A percentile compares a stretch with the other conserved stretches of the same genome.
These are phyloP conservation scores for Lasioglossum calceatum DNA, from an alignment of 2,888 invertebrate species.

Conservation along the genomic window DNA sequence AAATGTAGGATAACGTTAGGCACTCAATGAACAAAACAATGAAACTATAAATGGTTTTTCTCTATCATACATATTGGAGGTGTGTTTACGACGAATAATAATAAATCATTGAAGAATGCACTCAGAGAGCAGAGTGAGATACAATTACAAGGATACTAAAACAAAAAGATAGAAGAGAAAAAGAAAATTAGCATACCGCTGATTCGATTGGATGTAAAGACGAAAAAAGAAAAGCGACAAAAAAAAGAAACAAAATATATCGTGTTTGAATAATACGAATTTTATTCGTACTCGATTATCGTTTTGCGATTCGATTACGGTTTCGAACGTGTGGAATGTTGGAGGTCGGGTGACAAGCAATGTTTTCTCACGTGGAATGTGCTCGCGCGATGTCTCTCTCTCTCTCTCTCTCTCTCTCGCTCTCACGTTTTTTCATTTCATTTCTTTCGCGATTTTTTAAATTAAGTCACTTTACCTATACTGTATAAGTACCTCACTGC, in stretches of 20 bases:
- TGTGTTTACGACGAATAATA: conserved; percentile 63
- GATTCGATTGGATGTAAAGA: conserved; percentile 51
- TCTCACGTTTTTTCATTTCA: neutral
- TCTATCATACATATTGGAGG: conserved; percentile 63
- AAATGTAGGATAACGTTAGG: conserved; percentile 81
- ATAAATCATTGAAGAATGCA: conserved; percentile 58
- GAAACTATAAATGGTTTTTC: conserved; percentile 70
- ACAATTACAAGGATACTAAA: conserved; percentile 59
- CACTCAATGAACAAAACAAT: conserved; percentile 81
- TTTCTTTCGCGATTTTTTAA: conserved; percentile 41
- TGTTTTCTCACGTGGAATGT: conserved; percentile 76
- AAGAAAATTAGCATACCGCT: conserved; percentile 51
- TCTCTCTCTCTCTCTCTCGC: conserved; percentile 11
- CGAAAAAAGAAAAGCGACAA: neutral
- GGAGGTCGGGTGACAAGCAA: conserved; percentile 74
- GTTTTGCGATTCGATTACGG: conserved; percentile 64
- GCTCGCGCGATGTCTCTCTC: conserved; percentile 70
- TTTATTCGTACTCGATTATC: conserved; percentile 57
- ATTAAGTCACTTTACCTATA: conserved; percentile 75
- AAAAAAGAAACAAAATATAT: conserved; percentile 23
- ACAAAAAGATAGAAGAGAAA: neutral
- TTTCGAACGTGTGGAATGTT: conserved; percentile 76
- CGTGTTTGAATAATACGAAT: conserved; percentile 57
- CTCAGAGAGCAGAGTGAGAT: conserved; percentile 71
- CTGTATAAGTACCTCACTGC: conserved; percentile 74